Base-by-base conservation (phyloP, 53 echinoderm and acorn worm species). In the Paracentrotus lividus region DNA sequence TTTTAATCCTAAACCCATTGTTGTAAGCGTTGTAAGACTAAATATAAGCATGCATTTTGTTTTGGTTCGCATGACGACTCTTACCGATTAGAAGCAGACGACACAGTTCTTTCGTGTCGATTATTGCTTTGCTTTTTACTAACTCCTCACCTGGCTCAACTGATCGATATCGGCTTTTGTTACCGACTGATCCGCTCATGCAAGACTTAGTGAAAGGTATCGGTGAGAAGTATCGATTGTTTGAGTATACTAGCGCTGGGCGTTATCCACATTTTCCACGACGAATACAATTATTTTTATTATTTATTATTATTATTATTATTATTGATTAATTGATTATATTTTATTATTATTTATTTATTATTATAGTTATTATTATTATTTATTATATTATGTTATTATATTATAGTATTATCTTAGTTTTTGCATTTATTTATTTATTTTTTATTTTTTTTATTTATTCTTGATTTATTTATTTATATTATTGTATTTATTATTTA, bases 61-160 rank as follows among this genome's bases (percentile, higher is more conserved):
- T 69, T 69, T 8, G 38, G 34, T 72, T 40, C 72, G 18, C 5
- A 18, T 72, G 36, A 21, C 72, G 72, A 72, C 72, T 40, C 42
- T 18, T 18, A 6, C 38, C 72, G 20, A 34, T 69, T 40, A 42
- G 36, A n/a, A 4, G 36, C 72, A 72, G 10, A 40, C 18, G 18
- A 16, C 0, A 36, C 27, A 36, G 40, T 15, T 36, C n/a, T n/a
- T n/a, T 40, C 20, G 5, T 16, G 72, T 40, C 40, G 5, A 12
- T 20, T 72, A 72, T 72, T 72, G 72, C 72, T 72, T 72, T 72
- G 72, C 72, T 72, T 72, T 72, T 64, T 72, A 18, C 72, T 40
- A 40, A 72, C 36, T 72, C 9, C 31, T 8, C 40, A 72, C 9
- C 33, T 15, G 72, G 72, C 72, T 40, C 42, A 72, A 72, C 72